Percentiles rank a stretch among this genome's conserved stretches.
Conservation (phyloP, 2,113 vertebrate species). For the Vireo altiloquus region DNA sequence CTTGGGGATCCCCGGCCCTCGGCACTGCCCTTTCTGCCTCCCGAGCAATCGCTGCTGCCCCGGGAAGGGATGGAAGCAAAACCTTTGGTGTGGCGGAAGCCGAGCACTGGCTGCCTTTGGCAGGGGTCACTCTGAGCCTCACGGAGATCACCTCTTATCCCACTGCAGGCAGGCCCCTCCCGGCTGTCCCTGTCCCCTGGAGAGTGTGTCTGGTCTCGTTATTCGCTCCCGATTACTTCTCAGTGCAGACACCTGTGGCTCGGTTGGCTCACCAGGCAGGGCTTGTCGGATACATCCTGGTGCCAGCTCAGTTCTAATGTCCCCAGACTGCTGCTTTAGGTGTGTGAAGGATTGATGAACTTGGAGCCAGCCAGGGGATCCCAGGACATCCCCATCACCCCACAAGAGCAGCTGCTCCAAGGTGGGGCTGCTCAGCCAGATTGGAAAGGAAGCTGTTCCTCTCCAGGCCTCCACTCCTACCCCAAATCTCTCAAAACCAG, state of each 20-base stretch:
- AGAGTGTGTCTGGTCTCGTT: too few relatives aligned
- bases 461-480: not conserved
- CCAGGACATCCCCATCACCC: not conserved
- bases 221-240: not conserved
- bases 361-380: too few relatives aligned
- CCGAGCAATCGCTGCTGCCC: not conserved
- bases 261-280: not conserved
- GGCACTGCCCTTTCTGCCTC: not conserved
- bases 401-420: not conserved
- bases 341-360: not conserved
- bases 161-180: not conserved
- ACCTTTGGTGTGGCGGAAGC: not conserved
- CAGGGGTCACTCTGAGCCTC: not conserved
- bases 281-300: not conserved
- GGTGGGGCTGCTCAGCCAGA: rapidly evolving
- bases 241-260: not conserved
- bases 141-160: rapidly evolving
- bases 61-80: not conserved
- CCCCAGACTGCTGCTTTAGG: rapidly evolving
- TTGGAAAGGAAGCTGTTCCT: not conserved
- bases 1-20: rapidly evolving
- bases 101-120: rapidly evolving
- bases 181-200: rapidly evolving
- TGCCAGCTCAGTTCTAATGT: not conserved
- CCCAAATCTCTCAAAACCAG: not conserved